Evolutionary conservation across 1,140 invertebrate species (phyloP).

Genomic region (Scylla paramamosain): DNA sequence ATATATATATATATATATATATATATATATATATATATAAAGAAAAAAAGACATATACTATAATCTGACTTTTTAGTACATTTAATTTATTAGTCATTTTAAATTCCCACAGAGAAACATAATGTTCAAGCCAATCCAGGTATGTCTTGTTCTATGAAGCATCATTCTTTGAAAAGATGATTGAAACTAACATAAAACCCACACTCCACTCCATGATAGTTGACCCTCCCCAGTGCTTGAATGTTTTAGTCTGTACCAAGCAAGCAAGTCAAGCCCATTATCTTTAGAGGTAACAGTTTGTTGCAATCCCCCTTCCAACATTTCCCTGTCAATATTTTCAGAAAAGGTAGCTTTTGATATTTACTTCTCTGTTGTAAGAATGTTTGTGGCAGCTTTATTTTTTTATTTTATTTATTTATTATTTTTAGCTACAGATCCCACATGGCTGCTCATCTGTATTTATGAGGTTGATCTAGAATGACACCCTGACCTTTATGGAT

Average conservation of each 20-base stretch:
- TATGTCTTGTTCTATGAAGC: slow-evolving; percentile 37
- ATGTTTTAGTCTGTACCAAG: neutral
- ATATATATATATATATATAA: slow-evolving; percentile 32
- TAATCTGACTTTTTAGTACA: neutral
- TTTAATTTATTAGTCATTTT: slow-evolving; percentile 31
- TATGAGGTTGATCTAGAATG: neutral
- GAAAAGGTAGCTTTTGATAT: neutral
- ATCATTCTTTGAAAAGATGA: neutral
- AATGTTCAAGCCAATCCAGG: slow-evolving; percentile 65
- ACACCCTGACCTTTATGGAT: neutral
- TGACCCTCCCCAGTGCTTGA: slow-evolving; percentile 24
- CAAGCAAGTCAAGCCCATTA: neutral
- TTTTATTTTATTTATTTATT: neutral
- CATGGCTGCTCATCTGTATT: neutral
- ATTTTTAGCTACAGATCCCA: neutral
- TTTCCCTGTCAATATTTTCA: neutral
- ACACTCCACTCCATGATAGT: neutral
- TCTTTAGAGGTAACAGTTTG: neutral
- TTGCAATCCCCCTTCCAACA: neutral
- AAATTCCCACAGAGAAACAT: slow-evolving; percentile 64
- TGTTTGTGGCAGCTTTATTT: neutral
- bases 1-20: neutral
- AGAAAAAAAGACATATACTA: neutral
- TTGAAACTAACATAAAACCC: neutral
- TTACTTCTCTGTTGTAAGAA: neutral